Evolutionary conservation across 2,888 invertebrate species (phyloP).

Genomic region (Erebia palarica): DNA sequence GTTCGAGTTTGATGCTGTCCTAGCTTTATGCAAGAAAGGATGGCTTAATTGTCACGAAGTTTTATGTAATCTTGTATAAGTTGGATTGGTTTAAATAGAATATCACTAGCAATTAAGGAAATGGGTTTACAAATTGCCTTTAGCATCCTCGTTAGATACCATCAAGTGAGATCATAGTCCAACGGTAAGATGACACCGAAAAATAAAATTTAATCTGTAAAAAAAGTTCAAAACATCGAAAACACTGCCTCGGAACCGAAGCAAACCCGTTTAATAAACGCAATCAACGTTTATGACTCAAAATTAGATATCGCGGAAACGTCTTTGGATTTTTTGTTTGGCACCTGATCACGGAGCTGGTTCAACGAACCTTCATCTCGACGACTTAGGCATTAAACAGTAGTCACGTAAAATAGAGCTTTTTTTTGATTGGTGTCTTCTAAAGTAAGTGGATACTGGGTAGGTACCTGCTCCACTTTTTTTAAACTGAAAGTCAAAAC

Average conservation of each 20-base stretch:
- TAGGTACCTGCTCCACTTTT: neutral
- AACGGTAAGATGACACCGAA: neutral
- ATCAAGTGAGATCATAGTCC: neutral
- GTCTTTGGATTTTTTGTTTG: constrained; percentile 52
- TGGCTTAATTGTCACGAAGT: too few species aligned
- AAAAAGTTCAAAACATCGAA: constrained; percentile 24
- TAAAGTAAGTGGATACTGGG: neutral
- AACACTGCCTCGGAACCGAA: constrained; percentile 29
- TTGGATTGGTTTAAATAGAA: too few species aligned
- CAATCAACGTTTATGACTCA: constrained; percentile 69
- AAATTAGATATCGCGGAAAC: constrained; percentile 71
- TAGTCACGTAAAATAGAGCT: constrained; percentile 23
- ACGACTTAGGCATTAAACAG: constrained; percentile 13
- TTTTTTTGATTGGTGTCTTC: constrained; percentile 8
- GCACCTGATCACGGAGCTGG: constrained; percentile 64
- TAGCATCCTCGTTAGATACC: too few species aligned
- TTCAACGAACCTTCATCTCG: constrained; percentile 60
- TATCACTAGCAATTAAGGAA: too few species aligned
- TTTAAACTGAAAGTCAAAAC: neutral
- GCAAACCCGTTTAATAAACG: constrained; percentile 53
- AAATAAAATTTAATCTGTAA: constrained; percentile 13
- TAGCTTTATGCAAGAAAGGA: too few species aligned
- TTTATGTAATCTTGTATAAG: too few species aligned
- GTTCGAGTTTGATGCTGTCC: too few species aligned
- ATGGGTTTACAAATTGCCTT: too few species aligned